A percentile compares a stretch with the other conserved stretches of the same genome.
Conservation (phyloP, 2,888 invertebrate species). For the Hartigia nigra region DNA sequence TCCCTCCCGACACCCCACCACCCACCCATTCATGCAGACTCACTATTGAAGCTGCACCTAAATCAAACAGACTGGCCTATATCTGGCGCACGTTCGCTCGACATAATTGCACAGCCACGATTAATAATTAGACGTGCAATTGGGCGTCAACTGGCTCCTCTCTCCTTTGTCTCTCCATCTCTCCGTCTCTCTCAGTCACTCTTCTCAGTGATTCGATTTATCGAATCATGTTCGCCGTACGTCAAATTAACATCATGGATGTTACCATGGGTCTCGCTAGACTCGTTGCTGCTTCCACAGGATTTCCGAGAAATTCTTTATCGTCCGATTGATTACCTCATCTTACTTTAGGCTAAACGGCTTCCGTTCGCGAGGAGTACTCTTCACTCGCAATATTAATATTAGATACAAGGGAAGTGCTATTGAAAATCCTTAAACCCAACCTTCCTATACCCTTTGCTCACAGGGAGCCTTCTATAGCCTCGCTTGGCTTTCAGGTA, state of each 20-base stretch:
- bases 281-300: not conserved
- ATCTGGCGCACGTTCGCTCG: constrained; percentile 17
- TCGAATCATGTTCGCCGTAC: constrained; percentile 46
- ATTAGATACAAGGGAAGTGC: not conserved
- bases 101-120: constrained; percentile 58
- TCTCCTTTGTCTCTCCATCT: not conserved
- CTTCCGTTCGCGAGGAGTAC: not conserved
- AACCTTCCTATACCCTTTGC: not conserved
- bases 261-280: not conserved
- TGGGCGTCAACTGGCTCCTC: constrained; percentile 54
- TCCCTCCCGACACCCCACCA: not conserved
- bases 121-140: constrained; percentile 63
- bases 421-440: not conserved
- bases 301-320: not conserved
- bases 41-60: not conserved
- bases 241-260: constrained; percentile 31
- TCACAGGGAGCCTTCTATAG: not conserved
- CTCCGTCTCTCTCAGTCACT: not conserved
- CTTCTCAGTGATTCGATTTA: constrained; percentile 55
- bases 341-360: not conserved
- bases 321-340: not conserved
- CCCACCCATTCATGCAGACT: not conserved
- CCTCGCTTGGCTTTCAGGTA: not conserved
- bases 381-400: not conserved
- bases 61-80: not conserved